A percentile compares a stretch with the other conserved stretches of the same genome.
Evolutionary conservation across 2,113 vertebrate genomes (phyloP).

Genomic region (Cygnus atratus): DNA sequence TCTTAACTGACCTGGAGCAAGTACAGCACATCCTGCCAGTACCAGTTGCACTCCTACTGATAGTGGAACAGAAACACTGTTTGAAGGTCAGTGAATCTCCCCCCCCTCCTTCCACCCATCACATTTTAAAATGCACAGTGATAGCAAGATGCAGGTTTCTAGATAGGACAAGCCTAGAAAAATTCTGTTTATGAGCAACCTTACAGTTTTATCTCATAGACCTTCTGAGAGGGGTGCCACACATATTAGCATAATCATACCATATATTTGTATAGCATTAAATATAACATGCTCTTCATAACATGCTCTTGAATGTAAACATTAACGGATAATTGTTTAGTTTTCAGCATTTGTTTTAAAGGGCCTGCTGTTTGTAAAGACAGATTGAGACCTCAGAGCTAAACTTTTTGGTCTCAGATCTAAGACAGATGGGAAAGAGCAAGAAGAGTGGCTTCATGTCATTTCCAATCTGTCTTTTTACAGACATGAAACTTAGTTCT

Average conservation of each 20-base stretch:
- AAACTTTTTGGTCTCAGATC: background rate
- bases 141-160: background rate
- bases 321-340: background rate
- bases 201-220: background rate
- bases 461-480: background rate
- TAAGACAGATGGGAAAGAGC: background rate
- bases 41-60: background rate
- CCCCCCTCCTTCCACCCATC: no score
- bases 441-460: background rate
- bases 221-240: background rate
- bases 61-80: background rate
- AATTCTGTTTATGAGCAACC: background rate
- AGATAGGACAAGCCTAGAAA: background rate
- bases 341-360: background rate
- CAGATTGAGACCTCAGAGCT: background rate
- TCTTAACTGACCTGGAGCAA: background rate
- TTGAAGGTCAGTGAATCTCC: background rate
- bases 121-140: background rate
- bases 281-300: background rate
- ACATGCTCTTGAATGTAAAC: background rate
- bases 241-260: background rate
- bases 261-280: background rate
- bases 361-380: background rate
- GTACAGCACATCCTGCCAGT: background rate
- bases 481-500: background rate